Percentiles rank a stretch among this genome's conserved stretches.
Conservation (phyloP, 2,113 vertebrate species). For the Pyrgilauda ruficollis region DNA sequence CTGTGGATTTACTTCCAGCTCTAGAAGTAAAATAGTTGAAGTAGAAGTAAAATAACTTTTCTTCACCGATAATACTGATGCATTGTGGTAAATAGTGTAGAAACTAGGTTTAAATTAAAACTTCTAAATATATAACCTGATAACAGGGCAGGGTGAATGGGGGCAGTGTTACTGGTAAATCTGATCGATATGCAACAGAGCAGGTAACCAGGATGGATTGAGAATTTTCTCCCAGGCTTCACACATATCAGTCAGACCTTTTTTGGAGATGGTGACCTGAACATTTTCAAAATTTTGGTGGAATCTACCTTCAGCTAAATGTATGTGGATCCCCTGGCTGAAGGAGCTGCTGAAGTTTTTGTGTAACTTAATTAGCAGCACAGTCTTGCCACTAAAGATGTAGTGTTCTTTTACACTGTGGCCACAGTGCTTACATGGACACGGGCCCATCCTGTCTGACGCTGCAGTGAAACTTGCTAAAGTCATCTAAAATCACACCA, state of each 20-base stretch:
- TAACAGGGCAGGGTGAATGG: neutral
- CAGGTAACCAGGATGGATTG: neutral
- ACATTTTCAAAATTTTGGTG: neutral
- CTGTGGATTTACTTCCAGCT: neutral
- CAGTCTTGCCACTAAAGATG: neutral
- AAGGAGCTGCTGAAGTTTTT: neutral
- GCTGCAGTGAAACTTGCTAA: neutral
- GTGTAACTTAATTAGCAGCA: neutral
- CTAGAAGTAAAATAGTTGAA: neutral
- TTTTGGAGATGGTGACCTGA: neutral
- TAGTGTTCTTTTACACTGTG: neutral
- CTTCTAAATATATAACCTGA: neutral
- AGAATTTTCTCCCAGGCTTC: neutral
- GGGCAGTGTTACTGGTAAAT: neutral
- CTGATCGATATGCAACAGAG: neutral
- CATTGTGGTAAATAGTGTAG: neutral
- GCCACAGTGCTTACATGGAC: rapidly evolving
- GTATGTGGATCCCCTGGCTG: neutral
- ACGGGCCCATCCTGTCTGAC: neutral
- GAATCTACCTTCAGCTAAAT: neutral
- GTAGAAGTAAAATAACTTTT: neutral
- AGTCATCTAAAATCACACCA: neutral
- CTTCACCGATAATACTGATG: rapidly evolving
- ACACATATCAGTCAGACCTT: neutral
- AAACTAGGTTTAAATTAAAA: neutral